Conservation (phyloP, 2,888 invertebrate genomes). For the Galeopsomyia nigrocyanea region DNA sequence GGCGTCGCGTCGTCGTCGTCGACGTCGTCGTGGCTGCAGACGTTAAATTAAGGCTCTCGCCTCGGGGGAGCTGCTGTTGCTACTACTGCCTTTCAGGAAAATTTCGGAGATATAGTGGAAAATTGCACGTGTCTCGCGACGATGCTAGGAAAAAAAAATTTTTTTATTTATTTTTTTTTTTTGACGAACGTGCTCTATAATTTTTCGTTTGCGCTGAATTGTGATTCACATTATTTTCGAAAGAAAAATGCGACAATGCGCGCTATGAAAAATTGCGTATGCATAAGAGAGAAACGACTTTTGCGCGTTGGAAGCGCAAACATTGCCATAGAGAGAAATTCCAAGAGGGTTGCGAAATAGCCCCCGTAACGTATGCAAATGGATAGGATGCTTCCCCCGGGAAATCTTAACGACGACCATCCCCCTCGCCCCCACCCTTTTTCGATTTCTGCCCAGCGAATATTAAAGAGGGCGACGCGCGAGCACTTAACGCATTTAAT, state of each 20-base stretch:
- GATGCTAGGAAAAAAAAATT: too few species aligned
- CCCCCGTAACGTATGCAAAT: slow-evolving; percentile 30
- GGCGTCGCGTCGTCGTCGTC: not conserved
- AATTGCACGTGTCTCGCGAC: too few species aligned
- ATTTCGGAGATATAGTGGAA: not conserved
- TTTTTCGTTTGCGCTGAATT: too few species aligned
- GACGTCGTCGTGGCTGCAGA: slow-evolving; percentile 13
- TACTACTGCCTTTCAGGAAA: not conserved
- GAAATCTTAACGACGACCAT: slow-evolving; percentile 35
- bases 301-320: too few species aligned
- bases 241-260: too few species aligned
- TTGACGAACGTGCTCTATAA: too few species aligned
- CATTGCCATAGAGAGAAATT: slow-evolving; percentile 3
- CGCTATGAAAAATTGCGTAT: slow-evolving; percentile 11
- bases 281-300: slow-evolving; percentile 5
- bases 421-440: not conserved
- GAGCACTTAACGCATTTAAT: slow-evolving; percentile 1
- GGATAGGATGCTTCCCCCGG: slow-evolving; percentile 7
- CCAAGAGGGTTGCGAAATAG: not conserved
- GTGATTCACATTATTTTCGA: too few species aligned
- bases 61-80: not conserved
- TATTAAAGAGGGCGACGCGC: not conserved
- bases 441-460: slow-evolving; percentile 18
- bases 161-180: too few species aligned
- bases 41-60: slow-evolving; percentile 36